Base-by-base conservation (phyloP, 2,797 vertebrate species). In the Dryobates pubescens region DNA sequence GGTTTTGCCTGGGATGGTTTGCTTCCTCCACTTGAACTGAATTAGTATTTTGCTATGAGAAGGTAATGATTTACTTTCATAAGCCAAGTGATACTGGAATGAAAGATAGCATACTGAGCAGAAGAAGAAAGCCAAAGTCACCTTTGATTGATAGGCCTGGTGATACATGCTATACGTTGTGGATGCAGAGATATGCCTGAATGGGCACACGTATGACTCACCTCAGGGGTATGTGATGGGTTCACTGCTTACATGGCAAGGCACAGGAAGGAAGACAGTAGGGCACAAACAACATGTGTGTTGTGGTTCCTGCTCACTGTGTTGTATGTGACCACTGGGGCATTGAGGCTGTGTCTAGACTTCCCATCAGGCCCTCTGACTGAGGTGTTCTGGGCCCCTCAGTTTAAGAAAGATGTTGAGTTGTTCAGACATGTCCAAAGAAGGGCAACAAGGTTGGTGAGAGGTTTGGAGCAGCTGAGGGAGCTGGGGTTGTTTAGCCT, bases 241-340 rank as follows among this genome's bases (percentile, higher is more conserved):
- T 43, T 70, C 61, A 15, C 2, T 29, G n/a, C 43, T 53, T 17
- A 22, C 3, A 0, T 6, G 24, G 17, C 1, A 2, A 9, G 30
- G 49, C 73, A 30, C 29, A 4, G 4, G n/a, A 49, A 38, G 3
- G 19, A 41, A 62, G 59, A 54, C 27, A 62, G 29, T 1, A 69
- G 19, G 26, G 10, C 70, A 90, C 8, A 56, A 71, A 5, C 6
- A 49, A 0, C 34, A 22, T 0, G 0, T 13, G 15, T 56, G 36
- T 14, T 7, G 0, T 29, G 13, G 13, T 6, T 81, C 41, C 74
- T 73, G 36, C 61, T 87, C 67, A 8, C 67, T 29, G 26, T 6
- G 2, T 23, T 15, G 7, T 17, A 34, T 0, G 0, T 23, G n/a
- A 26, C 58, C 5, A 1, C 8, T 57, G 65, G 17, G 53, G 7